Percentiles rank a stretch among this genome's conserved stretches.
These are phyloP conservation scores for Aphaenogaster ashmeadi DNA, from an alignment of 1,140 invertebrate genomes.

Conservation along the genomic window DNA sequence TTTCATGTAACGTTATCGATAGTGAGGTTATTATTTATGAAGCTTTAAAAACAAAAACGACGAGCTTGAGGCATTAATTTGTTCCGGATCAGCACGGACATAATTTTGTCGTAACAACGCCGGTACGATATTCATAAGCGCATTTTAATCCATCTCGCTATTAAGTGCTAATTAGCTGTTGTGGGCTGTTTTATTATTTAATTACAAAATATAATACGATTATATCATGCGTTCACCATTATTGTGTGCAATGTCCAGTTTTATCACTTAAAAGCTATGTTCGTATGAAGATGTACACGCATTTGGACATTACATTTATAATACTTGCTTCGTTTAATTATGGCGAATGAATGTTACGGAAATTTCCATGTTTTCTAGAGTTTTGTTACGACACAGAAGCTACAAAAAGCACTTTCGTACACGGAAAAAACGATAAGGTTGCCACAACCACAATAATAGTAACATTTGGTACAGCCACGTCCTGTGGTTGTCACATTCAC, in stretches of 20 bases:
- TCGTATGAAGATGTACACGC: neutral
- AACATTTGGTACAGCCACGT: no score
- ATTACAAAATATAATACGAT: conserved; percentile 48
- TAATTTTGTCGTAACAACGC: conserved; percentile 48
- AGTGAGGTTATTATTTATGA: conserved; percentile 38
- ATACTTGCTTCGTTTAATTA: conserved; percentile 21
- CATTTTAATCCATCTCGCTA: conserved; percentile 44
- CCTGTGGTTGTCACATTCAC: no score
- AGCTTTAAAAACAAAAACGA: conserved; percentile 32
- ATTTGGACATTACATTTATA: conserved; percentile 7
- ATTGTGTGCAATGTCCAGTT: neutral
- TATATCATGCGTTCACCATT: conserved; percentile 12
- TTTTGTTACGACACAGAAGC: neutral
- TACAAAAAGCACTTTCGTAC: conserved; percentile 5
- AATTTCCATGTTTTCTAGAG: neutral
- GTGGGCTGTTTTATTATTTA: conserved; percentile 44
- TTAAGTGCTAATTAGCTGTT: conserved; percentile 54
- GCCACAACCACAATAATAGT: no score
- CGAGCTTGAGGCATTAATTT: conserved; percentile 33
- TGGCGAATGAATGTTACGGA: neutral
- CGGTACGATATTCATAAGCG: conserved; percentile 45
- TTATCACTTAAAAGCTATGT: neutral
- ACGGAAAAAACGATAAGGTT: no score
- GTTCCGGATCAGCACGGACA: conserved; percentile 43
- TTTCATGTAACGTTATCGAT: neutral